Percentiles rank a stretch among this genome's conserved stretches.
Conservation (phyloP, 2,797 vertebrate species). For the Melanotaenia pygmaea region DNA sequence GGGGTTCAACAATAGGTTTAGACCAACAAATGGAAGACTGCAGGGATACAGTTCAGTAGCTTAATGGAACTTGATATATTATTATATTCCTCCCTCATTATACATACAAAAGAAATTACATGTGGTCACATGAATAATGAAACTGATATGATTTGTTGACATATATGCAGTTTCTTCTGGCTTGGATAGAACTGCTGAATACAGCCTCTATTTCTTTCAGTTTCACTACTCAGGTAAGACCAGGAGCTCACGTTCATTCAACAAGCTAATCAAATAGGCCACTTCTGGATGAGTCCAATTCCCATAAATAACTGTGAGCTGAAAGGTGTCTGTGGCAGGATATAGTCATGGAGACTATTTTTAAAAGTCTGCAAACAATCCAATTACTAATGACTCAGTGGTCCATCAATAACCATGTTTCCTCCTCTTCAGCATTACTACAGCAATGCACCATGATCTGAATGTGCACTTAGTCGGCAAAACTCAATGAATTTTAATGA, state of each 20-base stretch:
- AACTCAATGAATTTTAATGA: conserved; percentile 65
- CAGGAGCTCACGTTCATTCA: conserved; percentile 46
- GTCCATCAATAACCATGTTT: conserved; percentile 25
- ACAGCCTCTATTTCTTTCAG: not conserved
- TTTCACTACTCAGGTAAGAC: conserved; percentile 46
- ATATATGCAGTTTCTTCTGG: conserved; percentile 64
- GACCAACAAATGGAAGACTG: conserved; percentile 77
- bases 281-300: conserved; percentile 24
- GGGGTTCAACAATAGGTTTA: conserved; percentile 73
- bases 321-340: conserved; percentile 30
- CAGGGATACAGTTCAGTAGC: conserved; percentile 60
- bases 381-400: conserved; percentile 50
- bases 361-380: conserved; percentile 56
- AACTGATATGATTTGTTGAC: conserved; percentile 71
- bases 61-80: conserved; percentile 69
- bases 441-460: conserved; percentile 42
- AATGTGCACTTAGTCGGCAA: conserved; percentile 53
- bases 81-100: conserved; percentile 49
- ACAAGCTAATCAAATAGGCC: conserved; percentile 57
- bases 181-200: conserved; percentile 28
- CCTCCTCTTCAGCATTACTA: conserved; percentile 34
- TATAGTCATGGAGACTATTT: conserved; percentile 41
- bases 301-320: conserved; percentile 21
- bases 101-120: conserved; percentile 73
- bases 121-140: conserved; percentile 76